Conservation (phyloP, 2,888 invertebrate genomes). For the Hirtodrosophila cameraria region DNA sequence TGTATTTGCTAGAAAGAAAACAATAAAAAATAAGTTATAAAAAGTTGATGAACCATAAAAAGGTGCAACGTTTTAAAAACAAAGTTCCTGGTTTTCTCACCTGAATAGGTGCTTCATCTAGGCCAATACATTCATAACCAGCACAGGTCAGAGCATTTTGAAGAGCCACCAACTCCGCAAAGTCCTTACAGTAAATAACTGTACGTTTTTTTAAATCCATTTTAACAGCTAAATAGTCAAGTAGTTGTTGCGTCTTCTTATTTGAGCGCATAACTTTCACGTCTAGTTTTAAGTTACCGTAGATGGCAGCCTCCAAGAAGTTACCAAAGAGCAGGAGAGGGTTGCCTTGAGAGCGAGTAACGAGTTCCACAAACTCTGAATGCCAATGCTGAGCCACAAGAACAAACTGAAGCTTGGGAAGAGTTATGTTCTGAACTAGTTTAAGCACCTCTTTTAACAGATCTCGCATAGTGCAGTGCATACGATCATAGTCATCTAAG, state of each 20-base stretch:
- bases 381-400: conserved; percentile 60
- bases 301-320: conserved; percentile 57
- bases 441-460: conserved; percentile 24
- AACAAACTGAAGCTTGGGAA: conserved; percentile 30
- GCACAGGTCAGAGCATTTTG: background rate
- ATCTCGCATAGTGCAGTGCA: conserved; percentile 1
- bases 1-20: conserved; percentile 33
- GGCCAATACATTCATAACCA: conserved; percentile 37
- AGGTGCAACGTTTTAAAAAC: no score
- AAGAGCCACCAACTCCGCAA: conserved; percentile 26
- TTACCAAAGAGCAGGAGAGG: conserved; percentile 60
- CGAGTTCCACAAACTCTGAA: conserved; percentile 10
- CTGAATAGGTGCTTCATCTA: background rate
- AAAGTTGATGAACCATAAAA: no score
- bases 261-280: background rate
- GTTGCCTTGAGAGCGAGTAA: conserved; percentile 4
- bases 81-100: conserved; percentile 12
- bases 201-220: conserved; percentile 10
- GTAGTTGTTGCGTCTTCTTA: conserved; percentile 29
- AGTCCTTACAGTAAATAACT: conserved; percentile 44
- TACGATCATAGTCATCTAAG: conserved; percentile 59
- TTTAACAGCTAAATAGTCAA: conserved; percentile 18
- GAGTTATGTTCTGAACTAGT: background rate
- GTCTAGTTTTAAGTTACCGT: conserved; percentile 44
- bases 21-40: background rate